Base-by-base conservation (phyloP, 2,797 vertebrate species). In the Sorex maritimensis region DNA sequence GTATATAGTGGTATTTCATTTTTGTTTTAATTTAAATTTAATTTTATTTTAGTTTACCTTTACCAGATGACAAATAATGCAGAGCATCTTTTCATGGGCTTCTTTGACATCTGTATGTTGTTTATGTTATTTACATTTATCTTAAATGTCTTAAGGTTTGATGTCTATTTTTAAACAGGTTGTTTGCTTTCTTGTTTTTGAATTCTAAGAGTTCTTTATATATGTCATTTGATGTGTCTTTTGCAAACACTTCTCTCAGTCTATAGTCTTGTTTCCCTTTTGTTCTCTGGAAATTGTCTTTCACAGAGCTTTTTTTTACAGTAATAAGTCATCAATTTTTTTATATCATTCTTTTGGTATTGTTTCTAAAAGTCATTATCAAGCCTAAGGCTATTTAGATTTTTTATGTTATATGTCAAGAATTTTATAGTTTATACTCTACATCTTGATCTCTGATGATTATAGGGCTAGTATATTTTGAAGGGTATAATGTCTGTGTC, bases 201-300 rank as follows among this genome's bases (percentile, higher is more conserved):
- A 52, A 5, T 68, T 79, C 84, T 86, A n/a, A 52, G 75, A 49
- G 19, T 86, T 52, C 67, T 91, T 72, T 65, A 8, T 86, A 17
- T 49, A 38, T 80, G n/a, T 72, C 41, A 52, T 80, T 85, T 49
- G 81, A 41, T 12, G 10, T 8, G 12, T 28, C 12, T 85, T 84
- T 49, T 79, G 52, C 52, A 63, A 38, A 63, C 71, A 28, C 13
- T 78, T 68, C 24, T 26, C 38, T n/a, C 67, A 63, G 24, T 28
- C n/a, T 30, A 4, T 75, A 34, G 17, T 17, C 21, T 58, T 13
- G 17, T 74, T 91, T 0, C 69, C 38, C 78, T 65, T 65, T 49
- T 21, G 15, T 49, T 65, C 6, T 72, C n/a, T 72, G 78, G 52
- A 72, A 17, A 24, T 72, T 24, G 14, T 72, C n/a, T 24, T 75